phyloP scores from a whole-genome alignment of 2,113 vertebrate species.

The Pampusana beccarii region DNA sequence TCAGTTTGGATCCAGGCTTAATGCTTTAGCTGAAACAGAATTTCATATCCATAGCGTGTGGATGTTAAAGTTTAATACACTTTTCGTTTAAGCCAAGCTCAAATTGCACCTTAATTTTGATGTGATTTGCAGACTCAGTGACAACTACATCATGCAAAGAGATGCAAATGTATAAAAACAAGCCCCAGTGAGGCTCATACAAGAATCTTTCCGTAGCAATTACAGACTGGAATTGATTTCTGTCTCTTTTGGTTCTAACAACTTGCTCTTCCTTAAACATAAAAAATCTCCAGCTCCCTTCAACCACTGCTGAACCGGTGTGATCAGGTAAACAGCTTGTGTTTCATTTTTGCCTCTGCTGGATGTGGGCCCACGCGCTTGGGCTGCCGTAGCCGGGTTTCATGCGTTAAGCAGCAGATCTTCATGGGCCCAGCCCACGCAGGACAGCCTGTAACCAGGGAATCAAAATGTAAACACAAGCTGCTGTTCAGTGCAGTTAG shows the following conservation, averaged over 20 bases:
- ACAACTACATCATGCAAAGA: background rate
- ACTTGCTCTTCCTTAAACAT: slow-evolving; percentile 24
- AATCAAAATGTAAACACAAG: slow-evolving; percentile 48
- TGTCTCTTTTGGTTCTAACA: background rate
- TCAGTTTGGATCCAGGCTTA: background rate
- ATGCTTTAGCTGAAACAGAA: background rate
- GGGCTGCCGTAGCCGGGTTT: background rate
- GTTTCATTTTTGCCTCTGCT: slow-evolving; percentile 47
- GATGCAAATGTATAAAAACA: background rate
- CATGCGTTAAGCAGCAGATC: background rate
- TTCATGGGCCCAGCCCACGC: slow-evolving; percentile 33
- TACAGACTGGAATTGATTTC: background rate
- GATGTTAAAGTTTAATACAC: background rate
- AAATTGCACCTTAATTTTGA: slow-evolving; percentile 30
- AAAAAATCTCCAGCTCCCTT: background rate
- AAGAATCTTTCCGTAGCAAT: background rate
- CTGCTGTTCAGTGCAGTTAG: slow-evolving; percentile 37
- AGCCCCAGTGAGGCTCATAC: background rate
- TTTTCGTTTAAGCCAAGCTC: slow-evolving; percentile 15
- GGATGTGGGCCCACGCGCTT: slow-evolving; percentile 40
- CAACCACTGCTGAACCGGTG: slow-evolving; percentile 2
- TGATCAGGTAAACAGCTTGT: slow-evolving; percentile 60
- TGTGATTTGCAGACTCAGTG: slow-evolving; percentile 2
- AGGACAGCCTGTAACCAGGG: slow-evolving; percentile 44
- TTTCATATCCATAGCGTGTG: background rate